A percentile compares a stretch with the other conserved stretches of the same genome.
phyloP scores from a whole-genome alignment of 2,797 vertebrate genomes.

The Phyllotis vaccarum region DNA sequence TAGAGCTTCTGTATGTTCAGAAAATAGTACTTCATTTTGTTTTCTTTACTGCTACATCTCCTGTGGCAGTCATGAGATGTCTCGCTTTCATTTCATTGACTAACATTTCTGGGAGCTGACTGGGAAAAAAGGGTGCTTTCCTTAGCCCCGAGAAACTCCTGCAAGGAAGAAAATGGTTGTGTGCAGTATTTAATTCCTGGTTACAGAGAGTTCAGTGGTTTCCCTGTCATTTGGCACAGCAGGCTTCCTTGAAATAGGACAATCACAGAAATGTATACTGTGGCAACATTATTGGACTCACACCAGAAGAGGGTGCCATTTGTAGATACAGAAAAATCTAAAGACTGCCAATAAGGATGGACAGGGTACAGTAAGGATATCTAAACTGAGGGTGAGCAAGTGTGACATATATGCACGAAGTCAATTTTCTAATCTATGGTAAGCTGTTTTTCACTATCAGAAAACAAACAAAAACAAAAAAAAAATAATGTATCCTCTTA shows the following conservation, averaged over 20 bases:
- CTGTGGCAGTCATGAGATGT: constrained; percentile 73
- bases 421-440: not conserved
- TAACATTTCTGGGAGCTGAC: not conserved
- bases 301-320: not conserved
- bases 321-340: not conserved
- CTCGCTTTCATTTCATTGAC: constrained; percentile 64
- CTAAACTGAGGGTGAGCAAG: not conserved
- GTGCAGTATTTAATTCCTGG: constrained; percentile 55
- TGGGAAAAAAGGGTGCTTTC: not conserved
- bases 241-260: constrained; percentile 55
- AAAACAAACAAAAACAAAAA: not conserved
- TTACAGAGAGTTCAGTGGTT: not conserved
- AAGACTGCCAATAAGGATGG: not conserved
- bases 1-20: constrained; percentile 58
- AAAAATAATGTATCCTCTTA: not conserved
- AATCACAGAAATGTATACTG: constrained; percentile 31
- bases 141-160: not conserved
- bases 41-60: constrained; percentile 64
- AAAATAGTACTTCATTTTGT: constrained; percentile 59
- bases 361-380: not conserved
- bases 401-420: not conserved
- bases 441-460: not conserved
- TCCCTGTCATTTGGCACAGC: constrained; percentile 39
- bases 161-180: not conserved
- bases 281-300: not conserved